Conservation (phyloP, 1,140 invertebrate species). For the Atta texana region DNA sequence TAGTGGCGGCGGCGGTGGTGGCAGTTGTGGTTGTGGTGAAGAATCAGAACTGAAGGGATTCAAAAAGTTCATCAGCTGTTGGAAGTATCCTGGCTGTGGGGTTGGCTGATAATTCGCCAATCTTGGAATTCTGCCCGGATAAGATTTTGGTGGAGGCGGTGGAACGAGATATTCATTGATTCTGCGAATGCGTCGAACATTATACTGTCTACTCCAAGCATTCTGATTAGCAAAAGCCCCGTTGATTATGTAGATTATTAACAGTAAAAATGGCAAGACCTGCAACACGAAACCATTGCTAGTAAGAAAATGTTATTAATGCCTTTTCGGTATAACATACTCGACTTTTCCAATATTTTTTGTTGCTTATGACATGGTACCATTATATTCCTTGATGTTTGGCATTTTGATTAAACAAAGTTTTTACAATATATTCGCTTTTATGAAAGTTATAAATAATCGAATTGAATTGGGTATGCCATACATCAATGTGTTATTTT, state of each 20-base stretch:
- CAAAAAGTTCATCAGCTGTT: constrained; percentile 80
- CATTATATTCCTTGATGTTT: no score
- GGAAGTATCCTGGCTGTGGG: constrained; percentile 78
- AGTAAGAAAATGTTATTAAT: background rate
- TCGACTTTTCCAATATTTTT: no score
- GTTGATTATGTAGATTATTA: constrained; percentile 73
- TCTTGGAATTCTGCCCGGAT: constrained; percentile 65
- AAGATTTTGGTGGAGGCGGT: constrained; percentile 69
- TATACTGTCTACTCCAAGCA: constrained; percentile 65
- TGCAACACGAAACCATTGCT: constrained; percentile 63
- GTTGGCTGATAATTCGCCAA: constrained; percentile 37
- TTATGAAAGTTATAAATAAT: no score
- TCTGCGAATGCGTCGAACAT: constrained; percentile 68
- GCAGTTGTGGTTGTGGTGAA: background rate
- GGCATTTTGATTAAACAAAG: no score
- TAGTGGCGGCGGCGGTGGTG: background rate
- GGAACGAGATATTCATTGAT: constrained; percentile 81
- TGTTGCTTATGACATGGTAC: no score
- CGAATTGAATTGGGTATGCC: no score
- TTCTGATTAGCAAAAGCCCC: constrained; percentile 71
- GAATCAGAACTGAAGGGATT: constrained; percentile 78
- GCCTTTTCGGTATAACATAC: no score
- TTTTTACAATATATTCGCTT: no score
- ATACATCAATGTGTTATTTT: no score
- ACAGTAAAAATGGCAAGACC: constrained; percentile 78